These are phyloP conservation scores for Lasioglossum lativentre DNA, from an alignment of 2,888 invertebrate genomes.

Conservation along the genomic window DNA sequence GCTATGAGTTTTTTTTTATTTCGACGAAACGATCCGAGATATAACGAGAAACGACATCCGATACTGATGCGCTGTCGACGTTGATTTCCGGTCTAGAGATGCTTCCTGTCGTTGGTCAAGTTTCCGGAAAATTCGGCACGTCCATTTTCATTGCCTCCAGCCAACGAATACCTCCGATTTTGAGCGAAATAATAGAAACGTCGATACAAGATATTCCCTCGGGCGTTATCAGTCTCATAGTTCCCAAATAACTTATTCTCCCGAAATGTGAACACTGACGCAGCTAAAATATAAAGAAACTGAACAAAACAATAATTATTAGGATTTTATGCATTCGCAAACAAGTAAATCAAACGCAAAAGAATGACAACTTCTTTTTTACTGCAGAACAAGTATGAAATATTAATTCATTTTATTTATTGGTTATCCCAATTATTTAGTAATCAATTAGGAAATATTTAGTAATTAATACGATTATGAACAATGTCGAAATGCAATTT, in stretches of 20 bases:
- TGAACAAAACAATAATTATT: background rate
- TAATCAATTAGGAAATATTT: too few relatives aligned
- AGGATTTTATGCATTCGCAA: background rate
- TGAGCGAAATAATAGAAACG: slow-evolving; percentile 63
- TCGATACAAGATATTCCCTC: slow-evolving; percentile 51
- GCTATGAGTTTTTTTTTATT: background rate
- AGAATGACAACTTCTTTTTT: too few relatives aligned
- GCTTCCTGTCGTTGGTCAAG: slow-evolving; percentile 51
- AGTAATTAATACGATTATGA: too few relatives aligned
- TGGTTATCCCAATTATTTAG: too few relatives aligned
- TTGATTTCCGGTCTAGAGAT: slow-evolving; percentile 47
- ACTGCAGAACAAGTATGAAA: too few relatives aligned
- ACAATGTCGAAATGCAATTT: too few relatives aligned
- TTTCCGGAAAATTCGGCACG: slow-evolving; percentile 53
- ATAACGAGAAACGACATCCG: slow-evolving; percentile 37
- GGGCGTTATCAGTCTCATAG: slow-evolving; percentile 24
- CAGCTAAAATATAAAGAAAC: background rate
- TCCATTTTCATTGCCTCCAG: slow-evolving; percentile 59
- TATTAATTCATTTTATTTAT: too few relatives aligned
- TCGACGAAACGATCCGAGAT: slow-evolving; percentile 40
- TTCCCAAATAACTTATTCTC: background rate
- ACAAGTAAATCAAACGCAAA: too few relatives aligned
- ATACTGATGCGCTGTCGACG: slow-evolving; percentile 56
- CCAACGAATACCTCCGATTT: slow-evolving; percentile 57
- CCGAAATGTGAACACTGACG: background rate